phyloP scores from a whole-genome alignment of 2,888 invertebrate genomes.

The Sclerodermus sp. region DNA sequence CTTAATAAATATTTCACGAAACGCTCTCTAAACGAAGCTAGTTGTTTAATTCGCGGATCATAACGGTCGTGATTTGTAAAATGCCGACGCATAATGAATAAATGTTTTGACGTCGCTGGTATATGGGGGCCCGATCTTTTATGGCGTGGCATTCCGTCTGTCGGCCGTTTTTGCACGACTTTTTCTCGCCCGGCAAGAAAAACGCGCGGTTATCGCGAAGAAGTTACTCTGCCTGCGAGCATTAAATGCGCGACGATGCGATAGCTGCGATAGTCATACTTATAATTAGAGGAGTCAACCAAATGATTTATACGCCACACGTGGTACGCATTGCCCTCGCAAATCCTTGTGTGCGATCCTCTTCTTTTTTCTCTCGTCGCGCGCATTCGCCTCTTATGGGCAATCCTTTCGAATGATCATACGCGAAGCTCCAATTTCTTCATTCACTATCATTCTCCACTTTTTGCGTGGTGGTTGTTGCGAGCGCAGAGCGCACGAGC shows the following conservation, averaged over 20 bases:
- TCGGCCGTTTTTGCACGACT: conserved; percentile 31
- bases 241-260: conserved; percentile 40
- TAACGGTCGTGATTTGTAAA: conserved; percentile 1
- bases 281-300: conserved; percentile 51
- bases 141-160: conserved; percentile 28
- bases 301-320: conserved; percentile 50
- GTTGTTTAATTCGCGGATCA: too few species aligned
- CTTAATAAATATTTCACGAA: too few species aligned
- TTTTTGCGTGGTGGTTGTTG: too few species aligned
- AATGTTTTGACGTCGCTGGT: conserved; percentile 26
- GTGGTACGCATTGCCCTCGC: conserved; percentile 41
- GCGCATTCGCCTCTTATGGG: too few species aligned
- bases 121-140: conserved; percentile 22
- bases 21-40: too few species aligned
- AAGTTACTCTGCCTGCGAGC: conserved; percentile 29
- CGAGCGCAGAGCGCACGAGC: too few species aligned
- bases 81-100: conserved; percentile 12
- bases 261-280: conserved; percentile 48
- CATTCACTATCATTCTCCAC: too few species aligned
- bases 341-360: conserved; percentile 20
- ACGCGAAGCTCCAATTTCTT: too few species aligned
- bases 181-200: conserved; percentile 11
- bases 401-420: too few species aligned
- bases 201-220: conserved; percentile 11
- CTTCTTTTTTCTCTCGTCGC: conserved; percentile 4